Evolutionary conservation across 2,797 vertebrate species (phyloP).

Genomic region (Enteromius thamalakanensis): DNA sequence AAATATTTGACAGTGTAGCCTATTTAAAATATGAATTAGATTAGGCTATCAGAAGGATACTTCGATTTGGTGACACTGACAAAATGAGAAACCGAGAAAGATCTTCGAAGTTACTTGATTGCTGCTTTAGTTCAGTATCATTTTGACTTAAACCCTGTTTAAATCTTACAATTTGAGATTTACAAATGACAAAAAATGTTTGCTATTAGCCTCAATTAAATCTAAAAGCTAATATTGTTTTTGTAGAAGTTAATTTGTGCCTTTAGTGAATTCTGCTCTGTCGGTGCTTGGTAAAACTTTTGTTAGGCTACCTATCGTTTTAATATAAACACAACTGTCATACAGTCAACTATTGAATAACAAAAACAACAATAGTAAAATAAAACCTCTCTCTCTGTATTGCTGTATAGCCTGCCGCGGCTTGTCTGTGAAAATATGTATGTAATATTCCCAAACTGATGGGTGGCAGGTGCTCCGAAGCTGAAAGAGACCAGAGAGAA

Average conservation of each 20-base stretch:
- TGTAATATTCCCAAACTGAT: conserved; percentile 69
- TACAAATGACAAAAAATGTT: background rate
- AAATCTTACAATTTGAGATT: background rate
- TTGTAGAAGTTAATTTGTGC: background rate
- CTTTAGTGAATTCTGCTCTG: background rate
- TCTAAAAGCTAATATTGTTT: background rate
- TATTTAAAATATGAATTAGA: background rate
- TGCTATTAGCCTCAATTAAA: background rate
- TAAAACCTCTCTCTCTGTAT: background rate
- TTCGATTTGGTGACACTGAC: background rate
- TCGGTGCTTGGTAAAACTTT: background rate
- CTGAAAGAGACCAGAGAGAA: conserved; percentile 59
- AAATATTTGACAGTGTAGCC: too few species aligned
- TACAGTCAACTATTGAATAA: background rate
- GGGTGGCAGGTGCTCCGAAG: conserved; percentile 68
- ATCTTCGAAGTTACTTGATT: too few species aligned
- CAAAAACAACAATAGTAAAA: conserved; percentile 7
- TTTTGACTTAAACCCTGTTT: background rate
- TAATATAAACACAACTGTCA: background rate
- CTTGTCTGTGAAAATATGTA: conserved; percentile 60
- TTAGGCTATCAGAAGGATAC: background rate
- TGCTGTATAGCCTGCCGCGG: background rate
- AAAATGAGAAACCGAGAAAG: background rate
- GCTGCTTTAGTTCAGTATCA: background rate
- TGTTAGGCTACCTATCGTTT: background rate